A percentile compares a stretch with the other conserved stretches of the same genome.
Conservation (phyloP, 1,140 invertebrate species). For the Akabosia matsudoensis region DNA sequence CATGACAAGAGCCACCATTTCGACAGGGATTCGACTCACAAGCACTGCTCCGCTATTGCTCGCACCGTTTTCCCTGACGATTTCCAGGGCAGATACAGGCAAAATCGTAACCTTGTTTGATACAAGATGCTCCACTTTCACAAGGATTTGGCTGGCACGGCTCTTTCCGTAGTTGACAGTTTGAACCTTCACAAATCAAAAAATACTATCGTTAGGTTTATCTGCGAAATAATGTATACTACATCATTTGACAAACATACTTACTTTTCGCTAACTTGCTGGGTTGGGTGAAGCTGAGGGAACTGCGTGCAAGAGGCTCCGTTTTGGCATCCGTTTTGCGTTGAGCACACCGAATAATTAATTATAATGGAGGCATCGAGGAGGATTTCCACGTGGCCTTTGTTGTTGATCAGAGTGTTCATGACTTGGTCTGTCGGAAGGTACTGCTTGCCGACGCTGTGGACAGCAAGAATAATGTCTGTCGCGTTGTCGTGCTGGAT, state of each 20-base stretch:
- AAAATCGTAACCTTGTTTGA: slow-evolving; percentile 75
- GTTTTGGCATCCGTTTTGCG: slow-evolving; percentile 66
- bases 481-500: slow-evolving; percentile 61
- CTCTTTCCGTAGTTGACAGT: slow-evolving; percentile 79
- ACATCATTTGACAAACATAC: too few relatives aligned
- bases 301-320: slow-evolving; percentile 70
- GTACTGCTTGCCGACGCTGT: slow-evolving; percentile 55
- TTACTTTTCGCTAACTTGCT: slow-evolving; percentile 65
- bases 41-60: slow-evolving; percentile 73
- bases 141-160: slow-evolving; percentile 89
- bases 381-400: slow-evolving; percentile 52
- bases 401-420: slow-evolving; percentile 59
- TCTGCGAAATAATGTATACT: too few relatives aligned
- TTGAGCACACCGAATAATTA: slow-evolving; percentile 70
- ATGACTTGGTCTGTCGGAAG: slow-evolving; percentile 61
- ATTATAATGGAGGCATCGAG: slow-evolving; percentile 48
- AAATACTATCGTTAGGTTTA: background rate
- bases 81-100: slow-evolving; percentile 72
- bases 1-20: slow-evolving; percentile 84
- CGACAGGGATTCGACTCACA: slow-evolving; percentile 79
- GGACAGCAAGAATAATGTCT: slow-evolving; percentile 67
- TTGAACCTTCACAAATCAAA: slow-evolving; percentile 25
- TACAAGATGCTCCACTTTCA: slow-evolving; percentile 72
- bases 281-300: slow-evolving; percentile 66
- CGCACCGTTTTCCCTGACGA: slow-evolving; percentile 77